Evolutionary conservation across 2,797 vertebrate species (phyloP).

Genomic region (Poecilia velifera): DNA sequence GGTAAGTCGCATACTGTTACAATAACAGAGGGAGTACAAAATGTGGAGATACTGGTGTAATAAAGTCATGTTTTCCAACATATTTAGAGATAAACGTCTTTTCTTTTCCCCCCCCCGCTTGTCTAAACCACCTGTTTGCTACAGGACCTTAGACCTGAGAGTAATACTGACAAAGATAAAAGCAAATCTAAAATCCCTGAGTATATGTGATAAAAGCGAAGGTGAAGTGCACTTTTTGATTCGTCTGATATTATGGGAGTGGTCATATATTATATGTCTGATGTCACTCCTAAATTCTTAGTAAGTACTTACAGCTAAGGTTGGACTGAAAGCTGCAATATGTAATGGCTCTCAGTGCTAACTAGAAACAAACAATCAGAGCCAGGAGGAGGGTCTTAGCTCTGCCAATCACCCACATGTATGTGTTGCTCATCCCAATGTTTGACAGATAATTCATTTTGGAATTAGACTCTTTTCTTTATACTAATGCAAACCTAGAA

Average conservation of each 20-base stretch:
- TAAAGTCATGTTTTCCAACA: not conserved
- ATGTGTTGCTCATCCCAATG: not conserved
- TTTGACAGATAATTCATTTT: not conserved
- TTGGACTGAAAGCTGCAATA: not conserved
- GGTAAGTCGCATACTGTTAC: constrained; percentile 20
- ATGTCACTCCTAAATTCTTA: not conserved
- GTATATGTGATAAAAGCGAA: not conserved
- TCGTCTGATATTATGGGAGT: not conserved
- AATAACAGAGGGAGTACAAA: constrained; percentile 7
- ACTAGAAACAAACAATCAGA: no score
- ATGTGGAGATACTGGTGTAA: not conserved
- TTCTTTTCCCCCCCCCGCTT: not conserved
- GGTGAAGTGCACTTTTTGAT: not conserved
- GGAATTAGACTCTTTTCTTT: not conserved
- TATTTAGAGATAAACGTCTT: not conserved
- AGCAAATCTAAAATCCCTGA: not conserved
- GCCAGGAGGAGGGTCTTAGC: no score
- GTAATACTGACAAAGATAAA: not conserved
- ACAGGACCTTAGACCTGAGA: not conserved
- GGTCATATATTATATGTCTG: not conserved
- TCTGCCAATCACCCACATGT: no score
- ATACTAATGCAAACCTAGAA: not conserved
- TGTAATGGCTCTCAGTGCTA: no score
- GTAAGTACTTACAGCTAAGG: not conserved
- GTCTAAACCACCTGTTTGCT: not conserved